Percentiles rank a stretch among this genome's conserved stretches.
phyloP scores from a whole-genome alignment of 2,888 invertebrate genomes.

The Smittia aterrima region DNA sequence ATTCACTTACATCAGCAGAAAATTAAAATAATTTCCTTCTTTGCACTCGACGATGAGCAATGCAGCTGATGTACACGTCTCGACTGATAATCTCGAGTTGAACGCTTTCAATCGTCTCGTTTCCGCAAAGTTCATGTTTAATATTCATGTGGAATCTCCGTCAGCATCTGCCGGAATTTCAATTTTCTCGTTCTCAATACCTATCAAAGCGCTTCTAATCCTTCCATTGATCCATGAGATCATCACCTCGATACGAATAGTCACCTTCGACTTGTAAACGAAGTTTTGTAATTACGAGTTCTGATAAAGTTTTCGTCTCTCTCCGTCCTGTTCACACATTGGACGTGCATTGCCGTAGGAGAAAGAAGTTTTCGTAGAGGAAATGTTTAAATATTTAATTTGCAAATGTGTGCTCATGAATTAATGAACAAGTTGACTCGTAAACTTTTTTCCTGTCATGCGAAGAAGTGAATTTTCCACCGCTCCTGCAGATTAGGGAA shows the following conservation, averaged over 20 bases:
- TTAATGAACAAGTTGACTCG: constrained; percentile 36
- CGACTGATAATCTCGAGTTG: neutral
- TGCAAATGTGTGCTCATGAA: constrained; percentile 36
- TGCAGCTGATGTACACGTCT: neutral
- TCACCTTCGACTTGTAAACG: neutral
- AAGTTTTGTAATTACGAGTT: neutral
- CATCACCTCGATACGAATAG: neutral
- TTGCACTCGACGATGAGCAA: neutral
- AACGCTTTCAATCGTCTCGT: neutral
- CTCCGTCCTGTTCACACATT: neutral
- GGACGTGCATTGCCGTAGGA: neutral
- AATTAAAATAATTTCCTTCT: neutral
- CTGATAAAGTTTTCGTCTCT: neutral
- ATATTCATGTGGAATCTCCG: neutral
- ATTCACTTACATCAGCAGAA: neutral
- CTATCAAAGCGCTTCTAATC: neutral
- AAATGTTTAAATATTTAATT: constrained; percentile 38
- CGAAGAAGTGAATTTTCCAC: neutral
- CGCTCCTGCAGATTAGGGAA: neutral
- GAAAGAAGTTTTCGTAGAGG: neutral
- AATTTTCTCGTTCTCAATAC: neutral
- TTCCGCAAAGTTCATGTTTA: neutral
- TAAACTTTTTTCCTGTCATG: constrained; percentile 14
- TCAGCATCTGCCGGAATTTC: neutral
- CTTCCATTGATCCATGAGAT: neutral